phyloP scores from a whole-genome alignment of 2,797 vertebrate genomes.

The Delichon dasypus region DNA sequence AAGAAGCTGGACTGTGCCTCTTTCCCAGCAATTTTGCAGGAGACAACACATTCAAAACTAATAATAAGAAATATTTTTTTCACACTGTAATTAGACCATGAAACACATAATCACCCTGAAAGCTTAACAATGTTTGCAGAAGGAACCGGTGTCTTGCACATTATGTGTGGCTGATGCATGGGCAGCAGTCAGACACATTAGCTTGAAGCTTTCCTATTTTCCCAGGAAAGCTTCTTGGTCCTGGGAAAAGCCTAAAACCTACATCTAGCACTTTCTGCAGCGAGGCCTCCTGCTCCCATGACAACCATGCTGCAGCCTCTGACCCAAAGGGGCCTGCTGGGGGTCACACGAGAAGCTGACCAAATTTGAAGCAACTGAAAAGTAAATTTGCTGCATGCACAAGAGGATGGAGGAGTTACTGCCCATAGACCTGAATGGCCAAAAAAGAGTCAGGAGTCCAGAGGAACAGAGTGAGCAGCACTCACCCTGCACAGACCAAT shows the following conservation, averaged over 20 bases:
- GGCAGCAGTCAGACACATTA: not conserved
- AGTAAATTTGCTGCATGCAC: not conserved
- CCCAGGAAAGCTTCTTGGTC: not conserved
- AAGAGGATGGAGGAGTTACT: not conserved
- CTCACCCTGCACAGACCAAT: rapidly evolving
- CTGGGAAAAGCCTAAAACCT: not conserved
- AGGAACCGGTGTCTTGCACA: not conserved
- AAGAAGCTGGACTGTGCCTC: not conserved
- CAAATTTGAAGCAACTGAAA: not conserved
- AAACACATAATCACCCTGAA: not conserved
- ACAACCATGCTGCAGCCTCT: not conserved
- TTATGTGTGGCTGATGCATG: rapidly evolving
- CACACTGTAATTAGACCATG: not conserved
- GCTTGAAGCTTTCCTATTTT: not conserved
- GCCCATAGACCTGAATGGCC: not conserved
- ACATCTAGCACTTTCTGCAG: not conserved
- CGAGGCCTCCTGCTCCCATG: rapidly evolving
- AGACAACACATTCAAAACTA: not conserved
- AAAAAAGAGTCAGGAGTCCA: not conserved
- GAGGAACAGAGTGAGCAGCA: rapidly evolving
- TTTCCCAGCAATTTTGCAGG: not conserved
- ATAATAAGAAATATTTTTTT: not conserved
- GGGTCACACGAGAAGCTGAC: rapidly evolving
- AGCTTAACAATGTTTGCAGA: not conserved
- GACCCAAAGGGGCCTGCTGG: not conserved